These are phyloP conservation scores for Hemaris fuciformis DNA, from an alignment of 2,888 invertebrate species.

Conservation along the genomic window DNA sequence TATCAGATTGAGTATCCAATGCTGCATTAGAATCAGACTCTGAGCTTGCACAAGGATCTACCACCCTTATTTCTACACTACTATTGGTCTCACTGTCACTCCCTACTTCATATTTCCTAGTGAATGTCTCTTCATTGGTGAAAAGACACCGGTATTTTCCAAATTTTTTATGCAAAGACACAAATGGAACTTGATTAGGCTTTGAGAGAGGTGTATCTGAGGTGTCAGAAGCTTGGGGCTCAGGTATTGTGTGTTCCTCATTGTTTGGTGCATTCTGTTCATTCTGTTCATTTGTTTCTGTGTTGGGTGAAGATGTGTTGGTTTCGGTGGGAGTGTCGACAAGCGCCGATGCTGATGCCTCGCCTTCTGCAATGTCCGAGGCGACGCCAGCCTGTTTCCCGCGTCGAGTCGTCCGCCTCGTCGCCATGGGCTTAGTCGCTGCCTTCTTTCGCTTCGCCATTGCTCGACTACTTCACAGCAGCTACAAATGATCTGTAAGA, in stretches of 20 bases:
- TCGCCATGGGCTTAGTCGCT: slow-evolving; percentile 50
- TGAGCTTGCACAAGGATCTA: slow-evolving; percentile 71
- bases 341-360: slow-evolving; percentile 28
- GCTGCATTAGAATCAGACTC: slow-evolving; percentile 77
- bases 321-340: slow-evolving; percentile 27
- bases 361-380: slow-evolving; percentile 38
- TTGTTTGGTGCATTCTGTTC: slow-evolving; percentile 24
- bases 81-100: slow-evolving; percentile 78
- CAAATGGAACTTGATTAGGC: slow-evolving; percentile 49
- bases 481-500: slow-evolving; percentile 56
- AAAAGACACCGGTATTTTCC: slow-evolving; percentile 80
- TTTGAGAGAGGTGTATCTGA: slow-evolving; percentile 37
- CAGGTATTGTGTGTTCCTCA: slow-evolving; percentile 26
- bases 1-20: slow-evolving; percentile 61
- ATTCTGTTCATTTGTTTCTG: too few species aligned
- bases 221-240: slow-evolving; percentile 37
- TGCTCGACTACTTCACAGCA: slow-evolving; percentile 35
- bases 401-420: slow-evolving; percentile 64
- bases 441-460: slow-evolving; percentile 76
- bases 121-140: slow-evolving; percentile 60
- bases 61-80: slow-evolving; percentile 67
- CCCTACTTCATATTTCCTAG: slow-evolving; percentile 66
- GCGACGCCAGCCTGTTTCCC: slow-evolving; percentile 60
- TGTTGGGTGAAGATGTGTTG: slow-evolving; percentile 19
- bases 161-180: slow-evolving; percentile 79